Conservation (phyloP, 2,113 vertebrate genomes). For the Meles meles region DNA sequence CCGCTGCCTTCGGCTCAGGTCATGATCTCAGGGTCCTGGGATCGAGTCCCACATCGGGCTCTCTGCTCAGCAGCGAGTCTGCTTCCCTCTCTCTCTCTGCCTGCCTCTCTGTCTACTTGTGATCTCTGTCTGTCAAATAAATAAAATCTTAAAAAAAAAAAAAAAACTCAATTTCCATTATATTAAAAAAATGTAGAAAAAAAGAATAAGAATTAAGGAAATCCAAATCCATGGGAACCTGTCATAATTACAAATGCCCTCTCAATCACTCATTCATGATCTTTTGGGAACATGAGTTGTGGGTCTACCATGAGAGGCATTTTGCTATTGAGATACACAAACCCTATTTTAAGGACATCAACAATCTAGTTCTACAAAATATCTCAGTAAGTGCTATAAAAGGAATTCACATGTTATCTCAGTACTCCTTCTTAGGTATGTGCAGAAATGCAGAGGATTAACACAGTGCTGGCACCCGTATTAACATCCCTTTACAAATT, state of each 20-base stretch:
- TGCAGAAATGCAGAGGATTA: not conserved
- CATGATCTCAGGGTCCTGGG: no score
- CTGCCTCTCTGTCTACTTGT: no score
- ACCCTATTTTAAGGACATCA: not conserved
- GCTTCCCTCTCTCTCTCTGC: no score
- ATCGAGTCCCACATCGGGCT: no score
- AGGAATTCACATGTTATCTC: not conserved
- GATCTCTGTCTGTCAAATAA: no score
- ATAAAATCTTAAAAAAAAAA: no score
- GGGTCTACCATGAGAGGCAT: not conserved
- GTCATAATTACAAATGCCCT: not conserved
- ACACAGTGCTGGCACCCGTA: not conserved
- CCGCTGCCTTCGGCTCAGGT: no score
- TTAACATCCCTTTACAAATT: not conserved
- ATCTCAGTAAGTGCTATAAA: not conserved
- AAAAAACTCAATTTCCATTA: not conserved
- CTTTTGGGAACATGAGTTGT: not conserved
- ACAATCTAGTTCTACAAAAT: not conserved
- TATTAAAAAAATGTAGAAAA: not conserved
- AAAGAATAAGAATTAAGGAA: not conserved
- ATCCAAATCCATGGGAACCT: not conserved
- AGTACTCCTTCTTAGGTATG: not conserved
- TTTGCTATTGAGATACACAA: not conserved
- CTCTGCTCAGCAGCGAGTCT: no score
- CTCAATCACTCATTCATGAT: not conserved